Conservation (phyloP, 2,888 invertebrate genomes). For the Ochropleura leucogaster region DNA sequence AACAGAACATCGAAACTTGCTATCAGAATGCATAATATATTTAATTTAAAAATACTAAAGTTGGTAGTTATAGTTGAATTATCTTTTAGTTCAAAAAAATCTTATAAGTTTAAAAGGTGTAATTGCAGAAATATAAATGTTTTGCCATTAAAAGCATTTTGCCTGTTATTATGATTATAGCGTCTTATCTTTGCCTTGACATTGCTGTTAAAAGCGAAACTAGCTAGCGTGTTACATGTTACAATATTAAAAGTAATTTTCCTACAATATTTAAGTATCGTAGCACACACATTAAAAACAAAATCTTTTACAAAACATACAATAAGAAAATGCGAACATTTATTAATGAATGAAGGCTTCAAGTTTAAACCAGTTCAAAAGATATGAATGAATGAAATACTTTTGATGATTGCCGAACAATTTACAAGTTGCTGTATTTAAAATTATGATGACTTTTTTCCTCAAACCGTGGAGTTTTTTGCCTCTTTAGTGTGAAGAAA, state of each 20-base stretch:
- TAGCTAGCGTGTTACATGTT: not conserved
- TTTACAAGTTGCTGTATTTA: not conserved
- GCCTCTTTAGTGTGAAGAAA: not conserved
- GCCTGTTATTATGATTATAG: not conserved
- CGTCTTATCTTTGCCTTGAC: not conserved
- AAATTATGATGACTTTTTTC: not conserved
- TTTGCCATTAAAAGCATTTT: not conserved
- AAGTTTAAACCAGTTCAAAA: slow-evolving; percentile 13
- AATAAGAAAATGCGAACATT: not conserved
- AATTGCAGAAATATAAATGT: not conserved
- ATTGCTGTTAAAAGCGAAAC: not conserved
- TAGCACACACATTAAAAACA: not conserved
- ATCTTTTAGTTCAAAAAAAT: too few relatives aligned
- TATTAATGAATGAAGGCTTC: not conserved
- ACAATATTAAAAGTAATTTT: slow-evolving; percentile 5
- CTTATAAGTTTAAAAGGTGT: not conserved
- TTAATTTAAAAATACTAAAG: not conserved
- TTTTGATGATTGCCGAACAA: not conserved
- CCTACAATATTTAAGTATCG: not conserved
- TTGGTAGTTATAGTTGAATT: too few relatives aligned
- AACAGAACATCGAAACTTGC: not conserved
- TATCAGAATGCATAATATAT: not conserved
- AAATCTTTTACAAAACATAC: not conserved
- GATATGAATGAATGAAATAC: slow-evolving; percentile 11
- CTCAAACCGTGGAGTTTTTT: not conserved